Conservation (phyloP, 2,888 invertebrate species). For the Agrotis ipsilon region DNA sequence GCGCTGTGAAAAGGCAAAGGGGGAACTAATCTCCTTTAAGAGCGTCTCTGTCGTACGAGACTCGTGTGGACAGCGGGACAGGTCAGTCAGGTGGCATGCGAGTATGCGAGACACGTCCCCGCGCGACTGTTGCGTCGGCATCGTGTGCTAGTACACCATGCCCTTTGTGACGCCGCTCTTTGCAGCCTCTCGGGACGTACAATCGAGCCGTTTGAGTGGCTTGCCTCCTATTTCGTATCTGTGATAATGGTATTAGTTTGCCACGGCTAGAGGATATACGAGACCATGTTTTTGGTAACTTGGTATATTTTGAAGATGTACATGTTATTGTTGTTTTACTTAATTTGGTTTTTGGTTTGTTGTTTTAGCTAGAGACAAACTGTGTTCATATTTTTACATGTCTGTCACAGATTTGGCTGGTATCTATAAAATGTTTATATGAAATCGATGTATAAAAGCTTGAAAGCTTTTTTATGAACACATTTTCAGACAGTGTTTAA, state of each 20-base stretch:
- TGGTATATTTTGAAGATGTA: slow-evolving; percentile 25
- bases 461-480: background rate
- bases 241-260: slow-evolving; percentile 59
- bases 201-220: slow-evolving; percentile 69
- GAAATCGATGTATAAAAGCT: background rate
- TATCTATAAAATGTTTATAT: background rate
- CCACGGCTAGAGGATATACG: slow-evolving; percentile 43
- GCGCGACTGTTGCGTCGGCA: slow-evolving; percentile 60
- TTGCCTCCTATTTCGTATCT: slow-evolving; percentile 62
- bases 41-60: slow-evolving; percentile 59
- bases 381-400: background rate
- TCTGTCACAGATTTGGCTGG: background rate
- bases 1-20: slow-evolving; percentile 74
- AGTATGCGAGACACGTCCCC: slow-evolving; percentile 69
- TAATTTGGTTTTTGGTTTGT: background rate
- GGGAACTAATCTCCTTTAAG: slow-evolving; percentile 76
- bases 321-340: slow-evolving; percentile 12
- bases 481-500: background rate
- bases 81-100: slow-evolving; percentile 70
- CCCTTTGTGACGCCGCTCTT: slow-evolving; percentile 69
- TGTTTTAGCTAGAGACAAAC: background rate
- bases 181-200: slow-evolving; percentile 63
- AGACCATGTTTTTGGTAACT: slow-evolving; percentile 50
- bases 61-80: slow-evolving; percentile 63
- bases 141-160: slow-evolving; percentile 67